Evolutionary conservation across 64 coral and sea anemone species (phyloP).

Genomic region (Montipora cactus): DNA sequence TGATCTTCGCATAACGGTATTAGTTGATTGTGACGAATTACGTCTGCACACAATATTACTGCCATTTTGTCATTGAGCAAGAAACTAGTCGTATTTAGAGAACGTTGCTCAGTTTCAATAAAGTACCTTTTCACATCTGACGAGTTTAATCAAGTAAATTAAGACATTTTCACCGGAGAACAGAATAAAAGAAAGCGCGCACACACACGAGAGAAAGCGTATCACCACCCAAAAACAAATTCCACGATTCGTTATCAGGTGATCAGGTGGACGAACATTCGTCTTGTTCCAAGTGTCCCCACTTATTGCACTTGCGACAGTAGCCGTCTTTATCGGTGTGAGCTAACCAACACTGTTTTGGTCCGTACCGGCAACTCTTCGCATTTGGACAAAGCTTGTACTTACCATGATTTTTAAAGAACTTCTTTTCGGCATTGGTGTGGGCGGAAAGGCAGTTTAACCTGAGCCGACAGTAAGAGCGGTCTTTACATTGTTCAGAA

Average conservation of each 20-base stretch:
- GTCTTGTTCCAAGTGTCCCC: constrained; percentile 8
- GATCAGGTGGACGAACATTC: neutral
- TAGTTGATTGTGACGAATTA: too few relatives aligned
- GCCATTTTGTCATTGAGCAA: too few relatives aligned
- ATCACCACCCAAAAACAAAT: rapidly evolving
- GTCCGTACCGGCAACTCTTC: neutral
- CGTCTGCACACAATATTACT: too few relatives aligned
- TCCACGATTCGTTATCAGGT: too few relatives aligned
- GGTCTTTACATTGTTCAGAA: neutral
- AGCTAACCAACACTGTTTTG: neutral
- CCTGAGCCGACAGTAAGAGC: neutral
- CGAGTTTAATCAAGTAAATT: too few relatives aligned
- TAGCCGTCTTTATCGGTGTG: constrained; percentile 12
- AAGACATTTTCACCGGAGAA: too few relatives aligned
- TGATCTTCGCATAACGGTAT: too few relatives aligned
- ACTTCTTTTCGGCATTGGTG: neutral
- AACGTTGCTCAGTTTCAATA: too few relatives aligned
- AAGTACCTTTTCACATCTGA: too few relatives aligned
- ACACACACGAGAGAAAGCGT: too few relatives aligned
- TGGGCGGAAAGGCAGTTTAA: neutral
- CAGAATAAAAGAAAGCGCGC: too few relatives aligned
- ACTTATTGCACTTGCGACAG: neutral
- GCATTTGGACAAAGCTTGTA: neutral
- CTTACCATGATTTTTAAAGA: neutral
- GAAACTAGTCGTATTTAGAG: too few relatives aligned